These are phyloP conservation scores for Gavialis gangeticus DNA, from an alignment of 2,113 vertebrate species.

Conservation along the genomic window DNA sequence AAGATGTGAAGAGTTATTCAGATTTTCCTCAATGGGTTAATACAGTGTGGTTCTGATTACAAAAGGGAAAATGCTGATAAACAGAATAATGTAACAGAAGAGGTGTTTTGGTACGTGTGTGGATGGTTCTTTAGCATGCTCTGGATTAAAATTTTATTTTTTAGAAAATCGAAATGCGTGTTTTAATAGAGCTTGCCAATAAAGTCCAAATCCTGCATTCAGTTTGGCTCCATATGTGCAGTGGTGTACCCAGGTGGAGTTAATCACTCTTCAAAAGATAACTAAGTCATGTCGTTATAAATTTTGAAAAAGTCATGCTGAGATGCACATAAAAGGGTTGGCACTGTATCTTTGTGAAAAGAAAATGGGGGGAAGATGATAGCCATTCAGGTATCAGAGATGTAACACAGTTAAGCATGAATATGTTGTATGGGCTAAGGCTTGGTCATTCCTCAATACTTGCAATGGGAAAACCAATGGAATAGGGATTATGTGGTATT, in stretches of 20 bases:
- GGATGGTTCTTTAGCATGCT: not conserved
- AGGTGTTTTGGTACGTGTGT: rapidly evolving
- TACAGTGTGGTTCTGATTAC: not conserved
- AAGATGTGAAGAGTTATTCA: not conserved
- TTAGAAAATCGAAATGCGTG: not conserved
- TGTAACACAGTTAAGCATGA: too few species aligned
- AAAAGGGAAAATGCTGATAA: not conserved
- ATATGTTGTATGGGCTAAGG: too few species aligned
- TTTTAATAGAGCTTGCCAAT: rapidly evolving
- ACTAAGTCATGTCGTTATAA: too few species aligned
- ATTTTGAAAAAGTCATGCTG: too few species aligned
- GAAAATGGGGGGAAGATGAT: not conserved
- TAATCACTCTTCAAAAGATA: too few species aligned
- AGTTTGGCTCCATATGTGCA: not conserved
- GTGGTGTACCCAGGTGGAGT: too few species aligned
- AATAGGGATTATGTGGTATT: not conserved
- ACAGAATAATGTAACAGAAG: rapidly evolving
- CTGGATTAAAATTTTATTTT: not conserved
- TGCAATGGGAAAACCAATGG: not conserved
- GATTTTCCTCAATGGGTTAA: not conserved
- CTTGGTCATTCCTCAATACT: not conserved
- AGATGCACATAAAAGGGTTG: not conserved
- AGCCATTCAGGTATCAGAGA: not conserved
- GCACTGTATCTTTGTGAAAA: not conserved
- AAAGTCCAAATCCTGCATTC: not conserved